These are phyloP conservation scores for Collichthys lucidus DNA, from an alignment of 2,113 vertebrate species.

Conservation along the genomic window DNA sequence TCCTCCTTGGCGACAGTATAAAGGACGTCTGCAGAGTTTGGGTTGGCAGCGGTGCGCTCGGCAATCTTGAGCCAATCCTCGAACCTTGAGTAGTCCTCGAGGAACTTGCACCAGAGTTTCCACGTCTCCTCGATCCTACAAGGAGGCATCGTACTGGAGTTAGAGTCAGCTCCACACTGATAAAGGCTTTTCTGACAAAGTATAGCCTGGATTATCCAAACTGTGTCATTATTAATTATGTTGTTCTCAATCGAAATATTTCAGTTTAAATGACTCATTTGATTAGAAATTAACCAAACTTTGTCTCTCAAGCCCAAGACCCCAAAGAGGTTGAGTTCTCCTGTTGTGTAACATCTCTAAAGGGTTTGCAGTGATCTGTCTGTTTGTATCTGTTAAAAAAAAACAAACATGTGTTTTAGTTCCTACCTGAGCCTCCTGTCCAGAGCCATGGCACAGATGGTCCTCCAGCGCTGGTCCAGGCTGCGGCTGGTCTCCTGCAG, in stretches of 20 bases:
- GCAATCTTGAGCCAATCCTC: constrained; percentile 93
- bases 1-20: constrained; percentile 93
- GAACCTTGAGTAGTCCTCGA: constrained; percentile 92
- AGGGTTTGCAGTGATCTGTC: background rate
- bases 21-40: constrained; percentile 90
- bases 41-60: constrained; percentile 87
- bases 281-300: background rate
- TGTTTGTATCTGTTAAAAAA: background rate
- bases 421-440: constrained; percentile 92
- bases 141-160: background rate
- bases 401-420: background rate
- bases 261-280: background rate
- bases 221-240: background rate
- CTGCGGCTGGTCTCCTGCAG: constrained; percentile 92
- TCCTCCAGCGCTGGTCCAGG: constrained; percentile 95
- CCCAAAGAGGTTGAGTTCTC: background rate
- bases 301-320: background rate
- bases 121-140: constrained; percentile 95
- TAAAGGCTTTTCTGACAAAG: background rate
- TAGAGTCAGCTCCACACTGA: background rate
- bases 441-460: constrained; percentile 94
- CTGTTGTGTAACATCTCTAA: background rate
- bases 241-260: background rate
- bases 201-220: background rate
- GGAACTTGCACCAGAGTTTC: constrained; percentile 94